Base-by-base conservation (phyloP, 2,113 vertebrate genomes). In the Tachysurus fulvidraco region DNA sequence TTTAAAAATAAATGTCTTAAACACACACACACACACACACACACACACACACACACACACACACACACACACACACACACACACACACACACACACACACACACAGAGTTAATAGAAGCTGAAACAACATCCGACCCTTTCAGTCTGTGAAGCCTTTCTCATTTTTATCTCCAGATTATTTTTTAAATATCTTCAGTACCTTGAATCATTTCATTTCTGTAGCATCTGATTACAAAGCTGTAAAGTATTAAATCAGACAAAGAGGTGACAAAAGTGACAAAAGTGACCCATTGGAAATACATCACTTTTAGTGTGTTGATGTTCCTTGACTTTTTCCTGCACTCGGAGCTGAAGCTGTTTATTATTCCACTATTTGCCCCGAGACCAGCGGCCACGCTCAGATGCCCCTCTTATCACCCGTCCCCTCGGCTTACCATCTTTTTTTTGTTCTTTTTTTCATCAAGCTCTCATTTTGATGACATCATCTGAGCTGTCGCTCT, bases 401-500 rank as follows among this genome's bases (percentile, higher is more conserved):
- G 83, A 84, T 92, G 92, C 91, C 90, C 87, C 89, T 89, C 91
- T 93, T 94, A 93, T 92, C 88, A 64, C 88, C 92, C 90, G 83
- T 88, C 88, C 90, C 90, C 89, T 88, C 74, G 81, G 88, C 85
- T 85, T 46, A 89, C 87, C 77, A 28, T 55, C 52, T 86, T 19
- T 77, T 81, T 91, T 85, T 85, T 77, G 54, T 54, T 83, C 89
- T 91, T 89, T 92, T 81, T 19, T 60, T 60, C 78, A 81, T 60
- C 78, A 59, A 91, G 86, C 86, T 89, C 89, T 89, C 71, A 17
- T 92, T 93, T 93, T 95, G 94, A 94, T 94, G 94, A 94, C 93
- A 94, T 94, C 94, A 94, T 94, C 92, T 89, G 62, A 65, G 89
- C 93, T 94, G 92, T 92, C 93, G 91, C 88, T 94, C 92, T 93